These are phyloP conservation scores for Prorops nasuta DNA, from an alignment of 1,140 invertebrate genomes.

Conservation along the genomic window DNA sequence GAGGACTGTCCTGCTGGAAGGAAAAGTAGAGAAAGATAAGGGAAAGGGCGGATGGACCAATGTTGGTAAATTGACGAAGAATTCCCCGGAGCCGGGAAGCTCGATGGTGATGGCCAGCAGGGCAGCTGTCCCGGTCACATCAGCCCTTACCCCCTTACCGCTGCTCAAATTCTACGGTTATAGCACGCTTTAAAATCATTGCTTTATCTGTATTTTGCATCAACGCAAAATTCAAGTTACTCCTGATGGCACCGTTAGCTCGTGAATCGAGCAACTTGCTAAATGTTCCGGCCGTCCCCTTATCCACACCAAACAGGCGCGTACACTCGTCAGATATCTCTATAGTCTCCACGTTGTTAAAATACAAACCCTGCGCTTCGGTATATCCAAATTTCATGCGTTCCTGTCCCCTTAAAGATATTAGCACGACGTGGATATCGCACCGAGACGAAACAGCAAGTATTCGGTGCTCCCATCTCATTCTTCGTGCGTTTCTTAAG, in stretches of 20 bases:
- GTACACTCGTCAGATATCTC: too few relatives aligned
- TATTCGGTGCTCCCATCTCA: too few relatives aligned
- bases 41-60: slow-evolving; percentile 25
- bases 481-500: too few relatives aligned
- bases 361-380: too few relatives aligned
- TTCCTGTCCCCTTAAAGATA: too few relatives aligned
- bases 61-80: slow-evolving; percentile 35
- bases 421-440: too few relatives aligned
- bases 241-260: slow-evolving; percentile 33
- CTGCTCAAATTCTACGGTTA: slow-evolving; percentile 13
- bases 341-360: too few relatives aligned
- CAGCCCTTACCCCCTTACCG: slow-evolving; percentile 10
- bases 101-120: slow-evolving; percentile 36
- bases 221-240: slow-evolving; percentile 34
- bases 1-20: slow-evolving; percentile 21
- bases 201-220: slow-evolving; percentile 11
- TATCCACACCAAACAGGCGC: too few relatives aligned
- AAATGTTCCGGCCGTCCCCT: too few relatives aligned
- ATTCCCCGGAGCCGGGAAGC: slow-evolving; percentile 44
- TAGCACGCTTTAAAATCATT: slow-evolving; percentile 41
- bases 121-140: slow-evolving; percentile 45
- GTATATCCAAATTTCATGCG: too few relatives aligned
- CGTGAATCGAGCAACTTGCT: slow-evolving; percentile 19
- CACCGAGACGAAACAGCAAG: too few relatives aligned
- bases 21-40: slow-evolving; percentile 12